phyloP scores from a whole-genome alignment of 2,113 vertebrate species.

The Prunella fulvescens region DNA sequence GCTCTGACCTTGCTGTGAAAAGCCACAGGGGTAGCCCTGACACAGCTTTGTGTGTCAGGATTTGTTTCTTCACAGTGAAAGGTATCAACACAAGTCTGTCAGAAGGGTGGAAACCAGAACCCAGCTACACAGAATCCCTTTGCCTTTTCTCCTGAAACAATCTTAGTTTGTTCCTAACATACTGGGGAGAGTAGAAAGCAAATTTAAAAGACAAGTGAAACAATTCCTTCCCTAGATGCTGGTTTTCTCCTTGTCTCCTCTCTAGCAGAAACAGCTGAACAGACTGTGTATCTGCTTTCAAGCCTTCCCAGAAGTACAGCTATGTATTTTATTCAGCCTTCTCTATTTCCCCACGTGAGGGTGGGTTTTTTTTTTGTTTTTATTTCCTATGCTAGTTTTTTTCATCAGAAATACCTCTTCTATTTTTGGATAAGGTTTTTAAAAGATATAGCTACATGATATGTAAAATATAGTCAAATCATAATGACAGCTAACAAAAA shows the following conservation, averaged over 20 bases:
- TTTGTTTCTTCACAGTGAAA: background rate
- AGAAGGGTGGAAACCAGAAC: background rate
- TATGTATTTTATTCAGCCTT: background rate
- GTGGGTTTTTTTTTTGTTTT: background rate
- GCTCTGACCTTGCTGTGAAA: background rate
- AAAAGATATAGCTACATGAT: background rate
- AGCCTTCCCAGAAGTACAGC: background rate
- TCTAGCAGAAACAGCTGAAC: background rate
- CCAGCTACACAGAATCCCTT: background rate
- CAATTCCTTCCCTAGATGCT: background rate
- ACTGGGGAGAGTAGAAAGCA: background rate
- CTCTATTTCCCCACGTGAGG: background rate
- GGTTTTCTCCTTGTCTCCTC: background rate
- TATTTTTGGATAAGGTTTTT: background rate
- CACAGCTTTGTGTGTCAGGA: background rate
- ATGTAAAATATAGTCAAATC: background rate
- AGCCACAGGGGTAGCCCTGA: background rate
- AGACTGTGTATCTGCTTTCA: background rate
- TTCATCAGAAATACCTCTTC: background rate
- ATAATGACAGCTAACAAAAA: background rate
- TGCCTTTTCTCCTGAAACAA: background rate
- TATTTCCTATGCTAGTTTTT: background rate
- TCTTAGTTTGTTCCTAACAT: rapidly evolving
- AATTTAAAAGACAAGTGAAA: background rate
- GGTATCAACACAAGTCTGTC: background rate